These are phyloP conservation scores for Epizoanthus fatuus DNA, from an alignment of 92 coral and sea anemone genomes.

Conservation along the genomic window DNA sequence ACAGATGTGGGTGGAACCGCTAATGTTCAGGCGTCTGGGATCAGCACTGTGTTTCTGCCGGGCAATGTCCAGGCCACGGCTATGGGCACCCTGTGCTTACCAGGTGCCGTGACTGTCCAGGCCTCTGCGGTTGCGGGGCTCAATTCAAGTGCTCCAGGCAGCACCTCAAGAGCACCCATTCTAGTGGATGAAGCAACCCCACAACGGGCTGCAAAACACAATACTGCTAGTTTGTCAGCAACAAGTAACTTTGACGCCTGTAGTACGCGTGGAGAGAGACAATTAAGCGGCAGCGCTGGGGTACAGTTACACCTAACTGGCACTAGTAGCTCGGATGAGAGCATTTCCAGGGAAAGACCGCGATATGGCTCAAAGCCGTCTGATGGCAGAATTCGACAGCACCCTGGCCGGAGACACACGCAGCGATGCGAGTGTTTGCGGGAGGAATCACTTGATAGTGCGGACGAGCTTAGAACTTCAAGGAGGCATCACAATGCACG, in stretches of 20 bases:
- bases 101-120: conserved; percentile 79
- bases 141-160: conserved; percentile 33
- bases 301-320: conserved; percentile 66
- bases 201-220: conserved; percentile 27
- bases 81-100: conserved; percentile 80
- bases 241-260: conserved; percentile 45
- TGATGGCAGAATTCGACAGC: conserved; percentile 13
- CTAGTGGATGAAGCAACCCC: conserved; percentile 16
- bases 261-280: conserved; percentile 24
- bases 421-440: conserved; percentile 30
- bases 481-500: conserved; percentile 22
- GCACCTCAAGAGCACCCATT: conserved; percentile 35
- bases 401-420: conserved; percentile 6
- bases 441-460: conserved; percentile 33
- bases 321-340: conserved; percentile 49
- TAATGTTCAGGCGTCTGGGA: conserved; percentile 53
- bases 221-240: conserved; percentile 58
- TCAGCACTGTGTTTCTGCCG: conserved; percentile 80
- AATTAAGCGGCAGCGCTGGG: conserved; percentile 49
- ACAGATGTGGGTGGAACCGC: conserved; percentile 48
- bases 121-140: conserved; percentile 91
- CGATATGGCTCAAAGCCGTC: background rate
- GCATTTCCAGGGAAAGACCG: conserved; percentile 25
- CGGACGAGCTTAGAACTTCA: conserved; percentile 32
- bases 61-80: conserved; percentile 87